phyloP scores from a whole-genome alignment of 2,888 invertebrate species.

The Diaphora mendica region DNA sequence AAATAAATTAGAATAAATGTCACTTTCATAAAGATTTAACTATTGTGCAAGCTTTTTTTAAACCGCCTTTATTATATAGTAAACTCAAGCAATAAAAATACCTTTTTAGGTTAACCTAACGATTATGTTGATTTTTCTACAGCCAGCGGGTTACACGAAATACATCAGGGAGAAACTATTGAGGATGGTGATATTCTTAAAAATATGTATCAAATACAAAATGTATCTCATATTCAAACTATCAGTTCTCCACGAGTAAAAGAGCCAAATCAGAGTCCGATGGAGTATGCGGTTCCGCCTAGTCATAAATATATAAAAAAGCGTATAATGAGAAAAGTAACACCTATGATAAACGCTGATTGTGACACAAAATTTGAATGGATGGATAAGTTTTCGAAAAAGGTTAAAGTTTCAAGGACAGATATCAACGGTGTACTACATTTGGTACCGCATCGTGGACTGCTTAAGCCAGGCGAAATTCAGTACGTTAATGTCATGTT shows the following conservation, averaged over 20 bases:
- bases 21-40: too few relatives aligned
- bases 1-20: too few relatives aligned
- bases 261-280: background rate
- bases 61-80: background rate
- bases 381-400: conserved; percentile 68
- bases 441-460: conserved; percentile 80
- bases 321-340: conserved; percentile 62
- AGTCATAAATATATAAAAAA: conserved; percentile 34
- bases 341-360: conserved; percentile 68
- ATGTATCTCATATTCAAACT: background rate
- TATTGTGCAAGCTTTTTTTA: too few relatives aligned
- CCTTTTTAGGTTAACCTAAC: background rate
- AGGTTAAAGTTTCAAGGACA: conserved; percentile 46
- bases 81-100: background rate
- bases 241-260: background rate
- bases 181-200: conserved; percentile 34
- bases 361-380: conserved; percentile 68
- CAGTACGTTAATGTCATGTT: conserved; percentile 82
- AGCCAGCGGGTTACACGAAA: conserved; percentile 10
- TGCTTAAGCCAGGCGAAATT: conserved; percentile 82
- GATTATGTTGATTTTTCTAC: background rate
- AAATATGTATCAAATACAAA: conserved; percentile 19
- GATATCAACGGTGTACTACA: conserved; percentile 74
- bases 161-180: conserved; percentile 26
- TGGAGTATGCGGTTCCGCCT: background rate